phyloP scores from a whole-genome alignment of 2,113 vertebrate species.

The Labeo rohita region DNA sequence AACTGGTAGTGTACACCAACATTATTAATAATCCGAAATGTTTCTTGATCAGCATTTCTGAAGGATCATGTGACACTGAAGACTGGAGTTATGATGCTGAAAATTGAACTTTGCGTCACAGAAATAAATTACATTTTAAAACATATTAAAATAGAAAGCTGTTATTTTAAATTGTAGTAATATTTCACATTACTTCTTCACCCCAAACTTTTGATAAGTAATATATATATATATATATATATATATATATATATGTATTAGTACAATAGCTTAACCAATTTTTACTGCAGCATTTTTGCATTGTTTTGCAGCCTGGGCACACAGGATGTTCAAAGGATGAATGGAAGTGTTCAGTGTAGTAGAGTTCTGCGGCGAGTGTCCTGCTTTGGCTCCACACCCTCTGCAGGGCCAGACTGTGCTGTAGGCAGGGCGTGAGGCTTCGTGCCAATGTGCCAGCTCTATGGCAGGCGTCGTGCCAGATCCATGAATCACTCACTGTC shows the following conservation, averaged over 20 bases:
- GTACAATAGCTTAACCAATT: background rate
- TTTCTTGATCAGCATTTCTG: background rate
- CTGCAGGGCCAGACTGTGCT: conserved; percentile 28
- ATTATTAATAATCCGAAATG: background rate
- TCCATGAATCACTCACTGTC: conserved; percentile 55
- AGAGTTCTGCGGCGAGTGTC: background rate
- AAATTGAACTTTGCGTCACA: background rate
- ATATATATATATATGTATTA: too few species aligned
- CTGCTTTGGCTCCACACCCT: conserved; percentile 26
- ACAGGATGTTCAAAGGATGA: background rate
- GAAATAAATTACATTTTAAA: background rate
- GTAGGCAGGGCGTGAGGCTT: conserved; percentile 24
- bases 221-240: background rate
- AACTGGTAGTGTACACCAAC: too few species aligned
- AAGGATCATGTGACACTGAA: background rate
- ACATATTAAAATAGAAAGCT: background rate
- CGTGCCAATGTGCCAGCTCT: conserved; percentile 46
- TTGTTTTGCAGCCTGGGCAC: background rate
- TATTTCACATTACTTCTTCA: background rate
- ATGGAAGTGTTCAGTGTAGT: conserved; percentile 4
- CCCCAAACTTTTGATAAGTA: background rate
- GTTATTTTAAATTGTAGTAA: background rate
- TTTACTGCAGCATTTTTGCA: background rate
- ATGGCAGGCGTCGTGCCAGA: conserved; percentile 34
- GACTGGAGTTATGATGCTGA: background rate